Evolutionary conservation across 1,140 invertebrate species (phyloP), one percentile per base, ranked within the genome.

Genomic region (Ruditapes philippinarum): DNA sequence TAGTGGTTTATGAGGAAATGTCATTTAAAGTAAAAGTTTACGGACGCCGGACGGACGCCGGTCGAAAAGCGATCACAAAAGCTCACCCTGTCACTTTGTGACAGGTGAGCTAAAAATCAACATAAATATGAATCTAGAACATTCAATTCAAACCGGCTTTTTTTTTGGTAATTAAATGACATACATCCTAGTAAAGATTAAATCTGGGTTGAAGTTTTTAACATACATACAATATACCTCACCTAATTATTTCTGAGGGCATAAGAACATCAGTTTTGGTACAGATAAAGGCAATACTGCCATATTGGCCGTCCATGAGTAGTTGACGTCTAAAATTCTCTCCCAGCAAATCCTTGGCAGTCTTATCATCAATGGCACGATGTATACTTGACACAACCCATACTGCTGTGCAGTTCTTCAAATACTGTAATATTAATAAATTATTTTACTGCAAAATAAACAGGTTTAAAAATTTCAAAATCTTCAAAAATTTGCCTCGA

Each of bases 231-330:
- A n/a, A n/a, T n/a, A n/a, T 22, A 22, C 3, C 40, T 49, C 81
- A 93, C 93, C 90, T 92, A 7, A 92, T 93, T 0, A 92, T 88
- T 80, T 93, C 93, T 33, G 93, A 92, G 17, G 90, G 83, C 25
- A 54, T 89, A 14, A 93, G n/a, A 28, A 88, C 70, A 70, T 93
- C 93, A n/a, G 91, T 90, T 57, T 93, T 93, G 2, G 93, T 93
- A 80, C 93, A 93, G 31, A 93, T 91, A 65, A 93, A 93, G 17
- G 92, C 90, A 12, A 93, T 87, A 78, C 88, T 93, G 40, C 91
- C 90, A 88, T 93, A 93, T 54, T 93, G 91, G 38, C 93, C 93
- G 88, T 93, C 93, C 93, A 93, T 93, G 25, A 93, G 80, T 38
- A 93, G 54, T 76, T 93, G 93, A 22, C 93, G 90, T 22, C 93